Base-by-base conservation (phyloP, 2,113 vertebrate species). In the Carassius carassius region DNA sequence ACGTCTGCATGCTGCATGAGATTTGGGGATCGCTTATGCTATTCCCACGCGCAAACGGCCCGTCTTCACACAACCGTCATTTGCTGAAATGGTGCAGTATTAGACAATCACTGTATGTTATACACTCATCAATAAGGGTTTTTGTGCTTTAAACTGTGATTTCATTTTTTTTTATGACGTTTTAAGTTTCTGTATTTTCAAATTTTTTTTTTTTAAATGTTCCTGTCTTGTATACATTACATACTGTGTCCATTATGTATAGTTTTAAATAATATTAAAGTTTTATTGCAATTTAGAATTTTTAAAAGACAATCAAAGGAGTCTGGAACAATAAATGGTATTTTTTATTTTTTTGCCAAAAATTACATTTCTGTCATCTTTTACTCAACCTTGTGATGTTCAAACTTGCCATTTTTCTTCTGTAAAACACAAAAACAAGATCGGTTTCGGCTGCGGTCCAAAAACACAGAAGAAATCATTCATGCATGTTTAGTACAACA, bases 1-100 rank as follows among this genome's bases (percentile, higher is more conserved):
- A 76, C 13, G 67, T 81, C 23, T 90, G 89, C 89, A 91, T 90
- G 91, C 88, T 91, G 88, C 88, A 91, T 85, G 89, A 82, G 82
- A 75, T 84, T 77, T 58, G 44, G 77, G 74, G 54, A 77, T 69
- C 3, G 58, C 56, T 79, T 70, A 41, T 65, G 54, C 37, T 29
- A 47, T 37, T 87, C 65, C 75, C 75, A 82, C 82, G 78, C 67
- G 60, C 58, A 67, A 74, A 54, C 32, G 13, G 16, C 82, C 65
- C 47, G 0, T 37, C 54, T 78, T 80, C 79, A 86, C 85, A 60
- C 29, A 78, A 78, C 74, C 5, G 25, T 9, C 44, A 35, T 84
- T 88, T 4, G 21, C 67, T 90, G 60, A 49, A 51, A 37, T 9
- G 63, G 10, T 78, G 86, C 89, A 81, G 89, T 86, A 86, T 88